Evolutionary conservation across 2,797 vertebrate species (phyloP), one percentile per base, ranked within the genome.

Genomic region (Artibeus lituratus): DNA sequence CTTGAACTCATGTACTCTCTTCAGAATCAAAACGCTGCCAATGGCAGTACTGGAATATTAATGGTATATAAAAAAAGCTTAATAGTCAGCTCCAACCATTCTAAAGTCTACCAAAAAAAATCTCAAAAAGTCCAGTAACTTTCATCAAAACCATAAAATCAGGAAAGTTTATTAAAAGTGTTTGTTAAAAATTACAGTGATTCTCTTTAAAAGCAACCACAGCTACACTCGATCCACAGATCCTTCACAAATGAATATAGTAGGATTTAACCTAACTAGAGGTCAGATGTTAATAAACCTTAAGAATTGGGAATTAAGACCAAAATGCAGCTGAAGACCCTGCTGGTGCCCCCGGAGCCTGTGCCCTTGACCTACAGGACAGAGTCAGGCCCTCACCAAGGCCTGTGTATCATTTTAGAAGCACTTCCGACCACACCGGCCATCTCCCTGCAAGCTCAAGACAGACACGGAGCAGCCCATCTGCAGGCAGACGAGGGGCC

Each of bases 1-100:
- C 99, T 99, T 99, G 99, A 99, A 99, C 98, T 99, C 98, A 0
- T 95, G 97, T 97, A 98, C 98, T 97, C 98, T 98, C 98, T 97
- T 97, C 97, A 98, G 98, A 98, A 99, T 98, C 98, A 98, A 98
- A 98, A 98, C 98, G 98, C 98, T 98, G 97, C 97, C 97, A 98
- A 98, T 67, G 82, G 98, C 98, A 96, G 97, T 74, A 95, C 19
- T 97, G 94, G 98, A 98, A 99, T 98, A 98, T 98, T 98, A 98
- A 99, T 98, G 93, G 97, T 98, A 98, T 87, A 96, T 91, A 95
- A 97, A 96, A 97, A 98, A 97, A 65, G 94, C 53, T 96, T 97
- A 98, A 98, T 98, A 98, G 98, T 98, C 91, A 98, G 86, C 74
- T 94, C 72, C 96, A 91, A 96, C 80, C 90, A 83, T 67, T 97